phyloP scores from a whole-genome alignment of 2,888 invertebrate species.

The Thecocarcelia acutangulata region DNA sequence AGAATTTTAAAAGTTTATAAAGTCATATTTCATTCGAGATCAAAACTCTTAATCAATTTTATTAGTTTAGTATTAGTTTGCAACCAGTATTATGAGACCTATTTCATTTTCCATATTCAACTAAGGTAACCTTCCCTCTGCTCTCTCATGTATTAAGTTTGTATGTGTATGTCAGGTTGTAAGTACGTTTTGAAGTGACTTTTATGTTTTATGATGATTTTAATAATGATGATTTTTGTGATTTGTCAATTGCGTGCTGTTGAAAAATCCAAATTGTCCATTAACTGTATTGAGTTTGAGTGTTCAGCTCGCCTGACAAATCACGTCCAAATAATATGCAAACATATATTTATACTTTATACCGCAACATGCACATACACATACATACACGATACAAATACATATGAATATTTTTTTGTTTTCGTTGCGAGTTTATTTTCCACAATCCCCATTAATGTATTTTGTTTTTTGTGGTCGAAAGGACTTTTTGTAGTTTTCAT shows the following conservation, averaged over 20 bases:
- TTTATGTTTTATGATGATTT: slow-evolving; percentile 62
- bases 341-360: slow-evolving; percentile 49
- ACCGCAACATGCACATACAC: slow-evolving; percentile 7
- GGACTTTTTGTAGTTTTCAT: slow-evolving; percentile 5
- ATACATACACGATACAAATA: not conserved
- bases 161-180: slow-evolving; percentile 4
- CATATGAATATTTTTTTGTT: slow-evolving; percentile 17
- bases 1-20: too few relatives aligned
- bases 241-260: slow-evolving; percentile 75
- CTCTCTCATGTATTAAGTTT: not conserved
- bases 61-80: too few relatives aligned
- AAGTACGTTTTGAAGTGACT: slow-evolving; percentile 54
- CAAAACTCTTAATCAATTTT: too few relatives aligned
- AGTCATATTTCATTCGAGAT: too few relatives aligned
- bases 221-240: slow-evolving; percentile 66
- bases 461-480: slow-evolving; percentile 7
- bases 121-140: slow-evolving; percentile 22
- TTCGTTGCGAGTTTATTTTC: not conserved
- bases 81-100: too few relatives aligned
- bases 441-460: slow-evolving; percentile 4
- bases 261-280: slow-evolving; percentile 72
- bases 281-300: slow-evolving; percentile 63
- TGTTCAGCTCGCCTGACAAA: slow-evolving; percentile 52
- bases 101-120: too few relatives aligned
- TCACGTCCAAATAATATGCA: slow-evolving; percentile 44